Conservation (phyloP, 2,888 invertebrate genomes). For the Eutolmus rufibarbis region DNA sequence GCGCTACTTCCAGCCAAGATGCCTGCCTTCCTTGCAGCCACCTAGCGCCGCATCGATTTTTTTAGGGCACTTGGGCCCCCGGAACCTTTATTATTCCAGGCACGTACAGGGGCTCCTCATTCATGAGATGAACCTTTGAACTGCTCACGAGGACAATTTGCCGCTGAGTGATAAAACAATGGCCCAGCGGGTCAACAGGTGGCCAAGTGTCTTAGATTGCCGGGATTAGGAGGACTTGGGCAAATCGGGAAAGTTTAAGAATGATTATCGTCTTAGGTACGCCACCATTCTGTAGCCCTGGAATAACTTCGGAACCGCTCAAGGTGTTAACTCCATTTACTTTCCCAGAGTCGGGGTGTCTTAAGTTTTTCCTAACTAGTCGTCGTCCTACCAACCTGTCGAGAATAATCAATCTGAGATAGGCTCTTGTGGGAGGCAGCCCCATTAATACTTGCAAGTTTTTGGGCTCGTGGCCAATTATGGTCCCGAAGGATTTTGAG, state of each 20-base stretch:
- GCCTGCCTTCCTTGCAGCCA: background rate
- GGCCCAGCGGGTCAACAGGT: constrained; percentile 15
- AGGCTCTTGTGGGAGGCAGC: background rate
- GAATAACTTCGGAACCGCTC: background rate
- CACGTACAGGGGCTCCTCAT: constrained; percentile 25
- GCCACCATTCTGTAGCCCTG: background rate
- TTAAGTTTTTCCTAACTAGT: background rate
- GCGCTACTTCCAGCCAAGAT: background rate
- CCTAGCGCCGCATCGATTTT: constrained; percentile 5
- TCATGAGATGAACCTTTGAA: constrained; percentile 30
- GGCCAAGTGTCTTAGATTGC: background rate
- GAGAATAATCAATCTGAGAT: background rate
- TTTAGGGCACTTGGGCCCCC: background rate
- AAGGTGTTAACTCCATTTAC: background rate
- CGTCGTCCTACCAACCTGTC: background rate
- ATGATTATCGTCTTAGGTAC: background rate
- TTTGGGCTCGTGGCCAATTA: background rate
- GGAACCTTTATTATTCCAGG: constrained; percentile 5
- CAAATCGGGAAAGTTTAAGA: background rate
- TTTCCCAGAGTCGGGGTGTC: background rate
- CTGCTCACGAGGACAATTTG: constrained; percentile 25
- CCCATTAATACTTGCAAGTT: background rate
- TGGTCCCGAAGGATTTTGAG: background rate
- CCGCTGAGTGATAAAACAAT: constrained; percentile 20
- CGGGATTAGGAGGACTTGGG: background rate